phyloP scores from a whole-genome alignment of 2,888 invertebrate genomes.

The Liodrosophila aerea region DNA sequence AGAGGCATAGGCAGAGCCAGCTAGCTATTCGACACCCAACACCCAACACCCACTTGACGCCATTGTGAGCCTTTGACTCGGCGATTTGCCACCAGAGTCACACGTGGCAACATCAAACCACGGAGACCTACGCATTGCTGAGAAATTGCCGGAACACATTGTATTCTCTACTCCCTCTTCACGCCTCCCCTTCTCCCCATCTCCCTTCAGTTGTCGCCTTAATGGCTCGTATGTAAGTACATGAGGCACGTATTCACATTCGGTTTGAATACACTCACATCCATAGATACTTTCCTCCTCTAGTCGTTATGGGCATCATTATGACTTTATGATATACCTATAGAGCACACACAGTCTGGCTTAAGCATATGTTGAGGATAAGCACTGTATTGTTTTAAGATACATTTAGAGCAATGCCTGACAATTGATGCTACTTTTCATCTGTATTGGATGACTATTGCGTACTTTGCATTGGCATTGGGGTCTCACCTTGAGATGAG shows the following conservation, averaged over 20 bases:
- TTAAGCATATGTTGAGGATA: too few relatives aligned
- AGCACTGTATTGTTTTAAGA: too few relatives aligned
- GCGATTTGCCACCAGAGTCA: conserved; percentile 30
- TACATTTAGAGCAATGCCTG: too few relatives aligned
- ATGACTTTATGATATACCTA: conserved; percentile 21
- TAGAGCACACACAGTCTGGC: background rate
- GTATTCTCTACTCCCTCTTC: background rate
- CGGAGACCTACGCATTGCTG: conserved; percentile 22
- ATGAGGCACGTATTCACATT: conserved; percentile 24
- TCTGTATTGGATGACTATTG: too few relatives aligned
- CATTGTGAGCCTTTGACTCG: conserved; percentile 52
- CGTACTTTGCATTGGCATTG: too few relatives aligned
- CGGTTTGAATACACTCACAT: conserved; percentile 11
- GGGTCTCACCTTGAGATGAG: too few relatives aligned
- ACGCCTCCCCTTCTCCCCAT: too few relatives aligned
- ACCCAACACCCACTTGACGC: background rate
- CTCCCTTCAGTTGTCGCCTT: background rate
- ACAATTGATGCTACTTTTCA: too few relatives aligned
- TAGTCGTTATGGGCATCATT: conserved; percentile 40
- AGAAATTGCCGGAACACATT: conserved; percentile 37
- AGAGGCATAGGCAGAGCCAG: too few relatives aligned
- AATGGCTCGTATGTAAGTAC: conserved; percentile 4
- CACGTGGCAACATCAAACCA: conserved; percentile 19
- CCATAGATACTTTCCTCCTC: background rate
- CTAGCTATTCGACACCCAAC: conserved; percentile 2